These are phyloP conservation scores for Enteromius anoplus DNA, from an alignment of 2,797 vertebrate genomes.

Conservation along the genomic window DNA sequence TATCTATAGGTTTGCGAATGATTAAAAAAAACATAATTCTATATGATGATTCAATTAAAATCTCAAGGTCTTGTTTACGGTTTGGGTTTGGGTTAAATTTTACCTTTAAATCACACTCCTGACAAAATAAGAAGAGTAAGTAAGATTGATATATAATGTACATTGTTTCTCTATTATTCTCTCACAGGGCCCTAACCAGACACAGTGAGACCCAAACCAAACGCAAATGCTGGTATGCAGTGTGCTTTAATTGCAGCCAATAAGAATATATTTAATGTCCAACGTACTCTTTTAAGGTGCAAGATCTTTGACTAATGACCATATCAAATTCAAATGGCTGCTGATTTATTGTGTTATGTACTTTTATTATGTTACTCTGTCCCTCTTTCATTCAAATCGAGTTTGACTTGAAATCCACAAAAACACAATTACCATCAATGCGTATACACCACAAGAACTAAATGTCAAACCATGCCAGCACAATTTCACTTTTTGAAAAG, in stretches of 20 bases:
- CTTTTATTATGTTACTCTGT: not conserved
- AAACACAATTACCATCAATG: not conserved
- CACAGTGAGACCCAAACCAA: not conserved
- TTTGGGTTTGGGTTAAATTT: not conserved
- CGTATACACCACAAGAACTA: not conserved
- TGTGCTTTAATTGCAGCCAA: not conserved
- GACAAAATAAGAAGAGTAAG: not conserved
- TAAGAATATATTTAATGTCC: not conserved
- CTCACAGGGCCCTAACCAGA: not conserved
- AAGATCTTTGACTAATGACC: not conserved
- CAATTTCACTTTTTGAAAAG: slow-evolving; percentile 6
- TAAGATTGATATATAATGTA: not conserved
- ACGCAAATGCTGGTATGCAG: not conserved
- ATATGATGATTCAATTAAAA: not conserved
- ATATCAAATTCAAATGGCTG: too few species aligned
- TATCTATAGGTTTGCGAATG: not conserved
- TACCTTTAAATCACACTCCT: slow-evolving; percentile 1
- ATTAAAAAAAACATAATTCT: not conserved
- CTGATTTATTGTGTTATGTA: not conserved
- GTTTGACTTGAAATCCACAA: not conserved
- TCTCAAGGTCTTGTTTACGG: not conserved
- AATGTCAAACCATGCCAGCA: not conserved
- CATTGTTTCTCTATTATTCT: not conserved
- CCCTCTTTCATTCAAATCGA: not conserved
- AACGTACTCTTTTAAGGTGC: not conserved